Base-by-base conservation (phyloP, 2,888 invertebrate species). In the Formica aserva region DNA sequence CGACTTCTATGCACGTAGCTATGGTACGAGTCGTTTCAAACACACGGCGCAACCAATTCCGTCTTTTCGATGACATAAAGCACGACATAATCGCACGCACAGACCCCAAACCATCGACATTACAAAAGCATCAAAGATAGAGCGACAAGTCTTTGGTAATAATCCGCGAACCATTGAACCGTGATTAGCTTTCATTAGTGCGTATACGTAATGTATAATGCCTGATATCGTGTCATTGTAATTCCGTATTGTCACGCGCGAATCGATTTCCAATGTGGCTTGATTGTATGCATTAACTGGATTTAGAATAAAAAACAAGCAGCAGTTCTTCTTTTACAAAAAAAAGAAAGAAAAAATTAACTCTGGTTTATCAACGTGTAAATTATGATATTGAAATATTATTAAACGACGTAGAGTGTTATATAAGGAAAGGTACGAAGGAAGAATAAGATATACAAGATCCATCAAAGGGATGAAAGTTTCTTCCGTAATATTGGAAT, bases 401-500 rank as follows among this genome's bases (percentile, higher is more conserved):
- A 71, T 78, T 45, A 32, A 45, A 22, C 11, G 41, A 26, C 41
- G 35, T 32, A 9, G 22, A 60, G 48, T 48, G 48, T 48, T 48
- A 48, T 78, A 69, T 62, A 71, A 57, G 71, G 60, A 71, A 78
- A 71, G 45, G 60, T 13, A 67, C 45, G 45, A 69, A 60, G 41
- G 45, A 78, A 71, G 71, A 71, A 78, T 71, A 78, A 71, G 60
- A 78, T 41, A 52, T 35, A 45, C 66, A 41, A n/a, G 41, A 67
- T 55, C 66, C 35, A 60, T 71, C 78, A 71, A 78, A 78, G 78
- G 60, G 71, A 71, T 45, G 78, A 35, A 78, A 78, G 71, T 78
- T 78, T 69, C 71, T 41, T 71, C 57, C 71, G 71, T 71, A 78
- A 78, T 78, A 78, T 78, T 35, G 60, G 78, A 71, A 78, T 78